A percentile compares a stretch with the other conserved stretches of the same genome.
These are phyloP conservation scores for Ceratosolen solmsi DNA, from an alignment of 1,140 invertebrate genomes.

Conservation along the genomic window DNA sequence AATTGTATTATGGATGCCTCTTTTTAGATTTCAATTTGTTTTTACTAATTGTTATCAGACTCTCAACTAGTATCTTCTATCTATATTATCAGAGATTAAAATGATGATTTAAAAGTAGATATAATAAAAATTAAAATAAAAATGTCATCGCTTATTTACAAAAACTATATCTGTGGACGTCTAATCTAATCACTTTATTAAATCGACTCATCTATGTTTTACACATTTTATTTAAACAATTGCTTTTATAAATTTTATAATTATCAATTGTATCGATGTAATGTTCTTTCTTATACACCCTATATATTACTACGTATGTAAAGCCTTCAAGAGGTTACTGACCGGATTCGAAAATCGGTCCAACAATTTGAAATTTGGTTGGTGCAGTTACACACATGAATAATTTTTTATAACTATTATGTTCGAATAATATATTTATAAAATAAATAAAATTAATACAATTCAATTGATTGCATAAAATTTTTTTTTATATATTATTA, in stretches of 20 bases:
- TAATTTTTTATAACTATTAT: neutral
- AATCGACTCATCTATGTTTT: neutral
- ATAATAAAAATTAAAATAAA: no score
- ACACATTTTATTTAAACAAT: constrained; percentile 23
- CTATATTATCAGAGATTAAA: neutral
- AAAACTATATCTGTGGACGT: neutral
- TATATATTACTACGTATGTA: constrained; percentile 11
- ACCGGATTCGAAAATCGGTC: constrained; percentile 37
- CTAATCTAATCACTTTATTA: neutral
- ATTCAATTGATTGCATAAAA: no score
- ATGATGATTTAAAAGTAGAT: neutral
- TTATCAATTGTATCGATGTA: neutral
- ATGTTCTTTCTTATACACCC: constrained; percentile 10
- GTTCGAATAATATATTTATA: neutral
- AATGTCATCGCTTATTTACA: neutral
- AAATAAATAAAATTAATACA: neutral
- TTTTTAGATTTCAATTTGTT: no score
- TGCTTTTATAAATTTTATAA: neutral
- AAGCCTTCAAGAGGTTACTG: constrained; percentile 36
- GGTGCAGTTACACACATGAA: neutral
- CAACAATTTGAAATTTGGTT: constrained; percentile 22
- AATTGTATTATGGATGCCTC: no score
- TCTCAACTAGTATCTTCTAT: no score
- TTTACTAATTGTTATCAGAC: no score
- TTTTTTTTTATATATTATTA: no score